Evolutionary conservation across 1,140 invertebrate genomes (phyloP).

Genomic region (Cardiocondyla obscurior): DNA sequence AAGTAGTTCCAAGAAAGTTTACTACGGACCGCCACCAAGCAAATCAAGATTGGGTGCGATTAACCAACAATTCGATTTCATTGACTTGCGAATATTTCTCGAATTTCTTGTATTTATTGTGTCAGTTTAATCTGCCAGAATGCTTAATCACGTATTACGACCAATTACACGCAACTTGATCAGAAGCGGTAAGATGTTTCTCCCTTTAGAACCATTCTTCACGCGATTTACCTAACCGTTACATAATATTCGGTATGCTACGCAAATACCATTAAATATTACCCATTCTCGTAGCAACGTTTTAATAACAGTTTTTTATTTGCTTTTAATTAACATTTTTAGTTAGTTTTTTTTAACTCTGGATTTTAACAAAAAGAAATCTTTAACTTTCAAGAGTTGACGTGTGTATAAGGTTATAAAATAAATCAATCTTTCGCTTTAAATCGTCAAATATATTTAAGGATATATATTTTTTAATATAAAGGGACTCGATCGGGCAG

Average conservation of each 20-base stretch:
- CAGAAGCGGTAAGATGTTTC: conserved; percentile 48
- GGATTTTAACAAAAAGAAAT: too few relatives aligned
- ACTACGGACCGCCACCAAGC: too few relatives aligned
- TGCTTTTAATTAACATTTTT: background rate
- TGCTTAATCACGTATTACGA: conserved; percentile 63
- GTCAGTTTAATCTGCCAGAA: conserved; percentile 25
- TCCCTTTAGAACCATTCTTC: background rate
- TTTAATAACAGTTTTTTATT: background rate
- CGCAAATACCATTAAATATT: background rate
- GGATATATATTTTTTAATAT: background rate
- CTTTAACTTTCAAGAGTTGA: too few relatives aligned
- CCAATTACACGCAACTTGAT: conserved; percentile 50
- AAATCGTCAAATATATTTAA: too few relatives aligned
- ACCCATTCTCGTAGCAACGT: background rate
- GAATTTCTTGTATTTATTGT: background rate
- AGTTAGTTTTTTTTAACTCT: too few relatives aligned
- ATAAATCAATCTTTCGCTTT: background rate
- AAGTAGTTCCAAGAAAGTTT: too few relatives aligned
- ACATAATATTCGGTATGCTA: conserved; percentile 16
- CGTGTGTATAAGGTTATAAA: background rate
- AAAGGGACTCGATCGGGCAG: conserved; percentile 71
- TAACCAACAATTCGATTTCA: background rate
- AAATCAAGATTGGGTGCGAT: too few relatives aligned
- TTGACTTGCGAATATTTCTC: background rate
- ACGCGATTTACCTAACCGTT: background rate